A percentile compares a stretch with the other conserved stretches of the same genome.
Evolutionary conservation across 1,140 invertebrate species (phyloP).

Genomic region (Calliphora vicina): DNA sequence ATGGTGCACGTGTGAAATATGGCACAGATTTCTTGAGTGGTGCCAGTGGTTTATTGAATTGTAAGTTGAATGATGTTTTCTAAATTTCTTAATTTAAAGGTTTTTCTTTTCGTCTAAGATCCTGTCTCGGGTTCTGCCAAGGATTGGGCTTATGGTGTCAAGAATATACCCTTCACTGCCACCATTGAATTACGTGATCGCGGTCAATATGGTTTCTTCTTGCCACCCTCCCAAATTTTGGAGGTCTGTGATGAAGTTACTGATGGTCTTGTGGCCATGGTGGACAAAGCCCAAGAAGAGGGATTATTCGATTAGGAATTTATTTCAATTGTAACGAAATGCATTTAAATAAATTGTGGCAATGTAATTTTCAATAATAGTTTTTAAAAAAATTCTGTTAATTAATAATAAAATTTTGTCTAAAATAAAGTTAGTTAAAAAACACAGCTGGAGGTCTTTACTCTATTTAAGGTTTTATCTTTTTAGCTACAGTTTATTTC

Average conservation of each 20-base stretch:
- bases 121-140: conserved; percentile 69
- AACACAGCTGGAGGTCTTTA: no score
- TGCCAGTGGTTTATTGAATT: conserved; percentile 67
- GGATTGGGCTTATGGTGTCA: conserved; percentile 73
- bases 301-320: conserved; percentile 49
- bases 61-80: conserved; percentile 62
- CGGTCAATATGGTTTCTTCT: conserved; percentile 84
- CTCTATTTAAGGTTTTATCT: no score
- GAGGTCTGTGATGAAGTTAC: conserved; percentile 84
- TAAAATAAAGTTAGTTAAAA: no score
- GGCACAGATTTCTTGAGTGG: conserved; percentile 67
- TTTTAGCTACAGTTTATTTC: no score
- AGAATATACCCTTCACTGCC: conserved; percentile 71
- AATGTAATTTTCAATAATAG: no score
- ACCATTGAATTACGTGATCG: conserved; percentile 72
- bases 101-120: conserved; percentile 40
- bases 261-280: conserved; percentile 79
- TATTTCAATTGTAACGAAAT: no score
- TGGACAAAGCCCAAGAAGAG: conserved; percentile 65
- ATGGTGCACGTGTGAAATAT: conserved; percentile 64
- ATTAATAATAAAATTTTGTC: no score
- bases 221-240: conserved; percentile 83
- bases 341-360: no score
- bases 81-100: not conserved
- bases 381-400: no score